Conservation (phyloP, 2,797 vertebrate genomes). For the Monodelphis domestica region DNA sequence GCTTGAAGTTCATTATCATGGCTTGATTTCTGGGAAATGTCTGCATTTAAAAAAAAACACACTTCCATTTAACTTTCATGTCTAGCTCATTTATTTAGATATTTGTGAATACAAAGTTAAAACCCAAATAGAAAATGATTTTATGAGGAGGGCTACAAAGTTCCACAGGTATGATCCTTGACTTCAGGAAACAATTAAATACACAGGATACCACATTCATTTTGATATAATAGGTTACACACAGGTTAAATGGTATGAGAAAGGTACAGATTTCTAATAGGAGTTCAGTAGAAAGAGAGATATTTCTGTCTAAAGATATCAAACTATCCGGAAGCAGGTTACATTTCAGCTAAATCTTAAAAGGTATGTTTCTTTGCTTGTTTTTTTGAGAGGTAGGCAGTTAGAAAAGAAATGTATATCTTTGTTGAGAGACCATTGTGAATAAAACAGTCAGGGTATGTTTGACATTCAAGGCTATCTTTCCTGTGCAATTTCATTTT, state of each 20-base stretch:
- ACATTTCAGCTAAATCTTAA: neutral
- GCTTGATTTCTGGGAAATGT: constrained; percentile 25
- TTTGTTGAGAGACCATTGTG: neutral
- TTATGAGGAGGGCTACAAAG: neutral
- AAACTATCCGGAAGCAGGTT: neutral
- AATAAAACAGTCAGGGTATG: neutral
- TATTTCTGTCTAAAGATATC: neutral
- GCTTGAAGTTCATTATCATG: constrained; percentile 36
- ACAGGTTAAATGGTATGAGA: neutral
- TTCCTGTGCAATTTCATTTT: neutral
- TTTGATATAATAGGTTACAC: neutral
- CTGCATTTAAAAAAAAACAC: constrained; percentile 34
- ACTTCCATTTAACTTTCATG: constrained; percentile 25
- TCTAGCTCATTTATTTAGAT: neutral
- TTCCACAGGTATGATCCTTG: neutral
- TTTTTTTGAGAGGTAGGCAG: neutral
- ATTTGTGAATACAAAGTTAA: neutral
- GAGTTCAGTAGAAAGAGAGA: neutral
- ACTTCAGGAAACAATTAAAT: neutral
- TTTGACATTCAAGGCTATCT: neutral
- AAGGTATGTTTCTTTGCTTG: neutral
- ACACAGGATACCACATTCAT: neutral
- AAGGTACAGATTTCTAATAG: neutral
- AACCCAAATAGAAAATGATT: neutral
- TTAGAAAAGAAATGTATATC: neutral